These are phyloP conservation scores for Acipenser ruthenus DNA, from an alignment of 2,797 vertebrate genomes.

Conservation along the genomic window DNA sequence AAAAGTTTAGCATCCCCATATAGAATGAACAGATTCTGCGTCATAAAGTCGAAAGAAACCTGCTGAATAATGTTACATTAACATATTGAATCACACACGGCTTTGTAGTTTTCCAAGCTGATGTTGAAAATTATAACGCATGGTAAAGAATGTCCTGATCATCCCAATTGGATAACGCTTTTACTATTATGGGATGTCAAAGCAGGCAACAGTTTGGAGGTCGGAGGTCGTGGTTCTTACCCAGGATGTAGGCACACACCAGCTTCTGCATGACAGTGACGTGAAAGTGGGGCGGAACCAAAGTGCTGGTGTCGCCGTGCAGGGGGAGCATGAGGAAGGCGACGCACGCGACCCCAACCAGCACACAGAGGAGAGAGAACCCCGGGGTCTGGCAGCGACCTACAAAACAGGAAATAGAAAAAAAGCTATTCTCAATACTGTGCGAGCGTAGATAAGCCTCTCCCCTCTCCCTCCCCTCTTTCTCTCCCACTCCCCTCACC, in stretches of 20 bases:
- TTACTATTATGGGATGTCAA: too few species aligned
- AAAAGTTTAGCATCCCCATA: too few species aligned
- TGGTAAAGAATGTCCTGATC: too few species aligned
- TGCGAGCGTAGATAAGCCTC: background rate
- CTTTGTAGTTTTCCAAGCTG: too few species aligned
- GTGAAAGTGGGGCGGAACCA: slow-evolving; percentile 50
- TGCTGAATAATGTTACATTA: too few species aligned
- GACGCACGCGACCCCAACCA: slow-evolving; percentile 48
- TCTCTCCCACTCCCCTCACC: slow-evolving; percentile 4
- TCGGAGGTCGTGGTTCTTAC: slow-evolving; percentile 25
- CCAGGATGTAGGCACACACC: slow-evolving; percentile 52
- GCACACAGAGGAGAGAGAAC: slow-evolving; percentile 41
- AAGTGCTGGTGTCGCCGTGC: slow-evolving; percentile 40
- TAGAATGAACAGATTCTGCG: too few species aligned
- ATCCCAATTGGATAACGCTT: too few species aligned
- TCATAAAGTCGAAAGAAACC: too few species aligned
- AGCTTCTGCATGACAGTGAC: slow-evolving; percentile 61
- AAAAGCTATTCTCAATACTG: background rate
- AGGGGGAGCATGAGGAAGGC: slow-evolving; percentile 55
- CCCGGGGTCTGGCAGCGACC: slow-evolving; percentile 30
- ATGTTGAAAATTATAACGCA: too few species aligned
- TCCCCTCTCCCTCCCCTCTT: background rate
- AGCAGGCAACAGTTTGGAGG: too few species aligned
- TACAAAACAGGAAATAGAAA: slow-evolving; percentile 5
- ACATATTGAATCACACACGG: too few species aligned